Evolutionary conservation across 2,797 vertebrate species (phyloP).

Genomic region (Otolemur crassicaudatus): DNA sequence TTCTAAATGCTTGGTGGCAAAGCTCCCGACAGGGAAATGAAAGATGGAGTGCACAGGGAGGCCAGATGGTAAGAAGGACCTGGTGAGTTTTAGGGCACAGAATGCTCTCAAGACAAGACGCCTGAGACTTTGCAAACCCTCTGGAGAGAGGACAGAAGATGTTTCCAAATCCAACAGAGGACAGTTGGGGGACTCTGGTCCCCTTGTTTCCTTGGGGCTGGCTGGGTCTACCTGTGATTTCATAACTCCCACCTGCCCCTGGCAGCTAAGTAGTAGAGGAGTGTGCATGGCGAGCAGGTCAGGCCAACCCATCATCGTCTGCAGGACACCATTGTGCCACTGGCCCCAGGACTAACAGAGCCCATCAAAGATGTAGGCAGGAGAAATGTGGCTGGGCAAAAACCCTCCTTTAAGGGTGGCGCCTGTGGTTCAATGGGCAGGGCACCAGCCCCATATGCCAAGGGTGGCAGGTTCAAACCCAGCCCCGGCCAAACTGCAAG

Average conservation of each 20-base stretch:
- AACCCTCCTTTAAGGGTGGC: not conserved
- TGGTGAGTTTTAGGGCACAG: constrained; percentile 68
- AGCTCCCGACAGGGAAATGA: constrained; percentile 7
- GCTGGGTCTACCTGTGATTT: accelerated
- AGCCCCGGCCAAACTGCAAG: too few relatives aligned
- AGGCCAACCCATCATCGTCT: not conserved
- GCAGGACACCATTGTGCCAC: too few relatives aligned
- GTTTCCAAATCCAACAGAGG: not conserved
- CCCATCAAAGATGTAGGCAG: not conserved
- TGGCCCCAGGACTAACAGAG: not conserved
- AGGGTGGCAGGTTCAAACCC: too few relatives aligned
- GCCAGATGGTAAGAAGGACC: constrained; percentile 58
- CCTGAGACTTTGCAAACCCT: not conserved
- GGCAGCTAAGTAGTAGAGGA: not conserved
- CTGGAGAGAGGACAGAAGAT: not conserved
- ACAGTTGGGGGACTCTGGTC: not conserved
- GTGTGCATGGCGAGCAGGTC: not conserved
- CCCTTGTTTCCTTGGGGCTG: not conserved
- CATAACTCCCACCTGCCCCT: not conserved
- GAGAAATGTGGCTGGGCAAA: not conserved
- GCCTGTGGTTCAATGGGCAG: too few relatives aligned
- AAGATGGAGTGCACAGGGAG: constrained; percentile 39
- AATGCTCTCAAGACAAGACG: constrained; percentile 24
- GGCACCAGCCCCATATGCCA: too few relatives aligned
- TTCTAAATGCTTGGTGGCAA: constrained; percentile 68